Conservation (phyloP, 2,888 invertebrate genomes). For the Coremacera marginata region DNA sequence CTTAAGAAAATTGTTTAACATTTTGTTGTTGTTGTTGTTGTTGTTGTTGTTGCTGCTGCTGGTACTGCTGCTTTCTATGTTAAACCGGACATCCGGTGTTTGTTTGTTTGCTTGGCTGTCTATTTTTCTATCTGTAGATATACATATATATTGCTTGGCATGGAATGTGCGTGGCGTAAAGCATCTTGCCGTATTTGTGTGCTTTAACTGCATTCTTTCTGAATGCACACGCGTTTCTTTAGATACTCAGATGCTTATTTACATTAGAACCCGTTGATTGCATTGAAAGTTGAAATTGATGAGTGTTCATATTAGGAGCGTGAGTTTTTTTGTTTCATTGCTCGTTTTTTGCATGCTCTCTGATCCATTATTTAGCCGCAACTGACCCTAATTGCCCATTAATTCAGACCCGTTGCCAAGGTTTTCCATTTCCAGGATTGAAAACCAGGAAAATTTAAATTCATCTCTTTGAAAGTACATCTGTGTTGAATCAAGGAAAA, state of each 20-base stretch:
- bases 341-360: no score
- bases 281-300: conserved; percentile 22
- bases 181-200: neutral
- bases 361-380: no score
- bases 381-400: no score
- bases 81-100: conserved; percentile 37
- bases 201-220: conserved; percentile 7
- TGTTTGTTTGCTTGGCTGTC: neutral
- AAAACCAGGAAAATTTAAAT: no score
- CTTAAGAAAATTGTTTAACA: conserved; percentile 20
- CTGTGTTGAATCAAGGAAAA: no score
- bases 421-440: no score
- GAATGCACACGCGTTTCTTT: neutral
- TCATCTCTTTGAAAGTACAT: no score
- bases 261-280: conserved; percentile 23
- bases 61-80: conserved; percentile 25
- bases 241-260: neutral
- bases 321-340: no score
- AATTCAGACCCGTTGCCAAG: no score
- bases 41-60: neutral
- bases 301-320: neutral
- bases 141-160: neutral
- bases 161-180: conserved; percentile 26
- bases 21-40: neutral
- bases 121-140: neutral